Evolutionary conservation across 2,888 invertebrate species (phyloP).

Genomic region (Drosophila nr. fundita): DNA sequence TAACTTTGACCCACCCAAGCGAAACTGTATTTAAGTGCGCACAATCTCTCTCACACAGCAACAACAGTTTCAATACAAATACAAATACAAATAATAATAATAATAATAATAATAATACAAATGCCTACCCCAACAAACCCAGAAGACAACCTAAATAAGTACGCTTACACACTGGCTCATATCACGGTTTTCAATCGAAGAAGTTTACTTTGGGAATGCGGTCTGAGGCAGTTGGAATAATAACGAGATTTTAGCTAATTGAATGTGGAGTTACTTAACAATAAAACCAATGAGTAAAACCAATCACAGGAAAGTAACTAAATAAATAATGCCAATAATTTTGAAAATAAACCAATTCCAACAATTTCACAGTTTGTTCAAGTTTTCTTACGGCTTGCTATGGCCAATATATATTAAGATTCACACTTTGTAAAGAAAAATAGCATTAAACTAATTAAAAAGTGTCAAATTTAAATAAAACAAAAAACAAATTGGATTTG

Average conservation of each 20-base stretch:
- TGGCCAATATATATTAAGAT: background rate
- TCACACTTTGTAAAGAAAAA: background rate
- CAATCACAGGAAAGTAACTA: background rate
- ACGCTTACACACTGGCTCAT: constrained; percentile 11
- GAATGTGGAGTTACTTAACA: background rate
- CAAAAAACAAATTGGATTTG: background rate
- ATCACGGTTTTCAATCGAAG: constrained; percentile 23
- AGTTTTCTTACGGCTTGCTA: constrained; percentile 2
- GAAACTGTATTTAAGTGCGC: constrained; percentile 19
- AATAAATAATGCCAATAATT: constrained; percentile 1
- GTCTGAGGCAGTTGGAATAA: constrained; percentile 17
- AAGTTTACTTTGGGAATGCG: background rate
- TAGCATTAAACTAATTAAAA: constrained; percentile 25
- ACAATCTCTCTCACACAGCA: constrained; percentile 1
- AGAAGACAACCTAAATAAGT: background rate
- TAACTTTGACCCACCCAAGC: constrained; percentile 60
- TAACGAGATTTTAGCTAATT: constrained; percentile 1
- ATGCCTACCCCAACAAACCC: background rate
- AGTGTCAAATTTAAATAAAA: constrained; percentile 43
- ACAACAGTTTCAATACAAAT: background rate
- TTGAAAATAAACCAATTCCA: constrained; percentile 9
- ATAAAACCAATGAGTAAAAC: background rate
- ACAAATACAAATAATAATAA: background rate
- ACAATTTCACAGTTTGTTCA: constrained; percentile 14
- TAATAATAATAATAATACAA: background rate